Conservation (phyloP, 2,888 invertebrate species). For the Ceraclea dissimilis region DNA sequence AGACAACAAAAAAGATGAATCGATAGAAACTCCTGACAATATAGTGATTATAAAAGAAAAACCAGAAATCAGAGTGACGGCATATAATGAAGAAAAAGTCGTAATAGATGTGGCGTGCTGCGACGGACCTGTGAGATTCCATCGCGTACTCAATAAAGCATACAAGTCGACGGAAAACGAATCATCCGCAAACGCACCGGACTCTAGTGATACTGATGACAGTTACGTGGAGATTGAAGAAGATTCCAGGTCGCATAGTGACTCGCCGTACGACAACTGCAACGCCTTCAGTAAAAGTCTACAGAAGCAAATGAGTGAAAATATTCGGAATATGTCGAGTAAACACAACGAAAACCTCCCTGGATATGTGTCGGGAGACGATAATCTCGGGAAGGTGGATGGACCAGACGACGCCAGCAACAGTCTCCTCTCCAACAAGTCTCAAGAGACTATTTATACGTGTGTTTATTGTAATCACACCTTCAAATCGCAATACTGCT, state of each 20-base stretch:
- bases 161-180: conserved; percentile 43
- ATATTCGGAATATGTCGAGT: conserved; percentile 36
- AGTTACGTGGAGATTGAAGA: conserved; percentile 25
- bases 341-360: conserved; percentile 28
- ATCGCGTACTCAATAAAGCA: conserved; percentile 75
- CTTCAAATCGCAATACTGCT: conserved; percentile 80
- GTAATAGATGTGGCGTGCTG: conserved; percentile 85
- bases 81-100: conserved; percentile 40
- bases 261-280: conserved; percentile 27
- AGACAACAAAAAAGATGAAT: conserved; percentile 4
- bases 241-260: conserved; percentile 23
- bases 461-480: conserved; percentile 72
- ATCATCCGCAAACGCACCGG: conserved; percentile 23
- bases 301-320: conserved; percentile 50
- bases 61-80: conserved; percentile 15
- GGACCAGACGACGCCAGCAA: conserved; percentile 29
- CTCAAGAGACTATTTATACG: conserved; percentile 46
- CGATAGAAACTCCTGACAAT: not conserved
- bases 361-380: conserved; percentile 16
- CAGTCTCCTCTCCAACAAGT: conserved; percentile 23
- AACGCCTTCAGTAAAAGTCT: conserved; percentile 26
- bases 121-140: conserved; percentile 83
- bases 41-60: conserved; percentile 5
- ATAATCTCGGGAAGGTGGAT: conserved; percentile 27
- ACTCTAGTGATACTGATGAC: conserved; percentile 27